A percentile compares a stretch with the other conserved stretches of the same genome.
phyloP scores from a whole-genome alignment of 92 coral and sea anemone species.

The Palythoa caribaeorum region DNA sequence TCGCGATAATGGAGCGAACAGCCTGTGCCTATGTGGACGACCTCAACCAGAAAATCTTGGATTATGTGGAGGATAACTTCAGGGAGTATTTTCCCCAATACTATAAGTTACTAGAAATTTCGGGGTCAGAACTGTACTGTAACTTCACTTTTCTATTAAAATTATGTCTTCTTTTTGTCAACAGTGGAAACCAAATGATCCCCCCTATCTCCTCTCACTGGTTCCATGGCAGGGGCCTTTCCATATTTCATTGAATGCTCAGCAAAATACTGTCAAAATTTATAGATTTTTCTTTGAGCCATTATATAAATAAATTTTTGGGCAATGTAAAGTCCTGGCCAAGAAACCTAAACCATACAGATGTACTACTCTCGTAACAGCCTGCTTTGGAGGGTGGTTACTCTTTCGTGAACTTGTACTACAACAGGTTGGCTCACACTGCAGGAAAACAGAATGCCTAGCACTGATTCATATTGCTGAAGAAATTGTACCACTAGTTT shows the following conservation, averaged over 20 bases:
- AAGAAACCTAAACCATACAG: conserved; percentile 58
- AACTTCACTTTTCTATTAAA: neutral
- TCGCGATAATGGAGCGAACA: conserved; percentile 20
- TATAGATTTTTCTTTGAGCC: conserved; percentile 68
- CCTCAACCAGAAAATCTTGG: conserved; percentile 34
- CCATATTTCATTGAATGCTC: conserved; percentile 59
- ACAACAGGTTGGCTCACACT: neutral
- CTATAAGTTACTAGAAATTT: neutral
- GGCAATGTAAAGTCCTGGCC: conserved; percentile 53
- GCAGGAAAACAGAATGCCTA: neutral
- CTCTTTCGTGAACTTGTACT: neutral
- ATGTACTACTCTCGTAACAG: conserved; percentile 49
- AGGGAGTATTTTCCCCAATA: conserved; percentile 18
- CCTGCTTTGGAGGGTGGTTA: neutral
- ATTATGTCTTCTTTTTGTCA: too few species aligned
- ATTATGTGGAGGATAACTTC: conserved; percentile 47
- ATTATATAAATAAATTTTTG: conserved; percentile 57
- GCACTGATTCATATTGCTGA: conserved; percentile 21
- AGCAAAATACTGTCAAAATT: conserved; percentile 59
- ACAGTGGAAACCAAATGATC: conserved; percentile 59
- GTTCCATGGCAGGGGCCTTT: conserved; percentile 76
- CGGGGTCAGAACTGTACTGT: neutral
- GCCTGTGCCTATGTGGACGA: conserved; percentile 52
- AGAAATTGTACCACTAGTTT: conserved; percentile 66
- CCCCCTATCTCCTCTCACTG: conserved; percentile 54